phyloP scores from a whole-genome alignment of 2,113 vertebrate species.

The Scomber colias region DNA sequence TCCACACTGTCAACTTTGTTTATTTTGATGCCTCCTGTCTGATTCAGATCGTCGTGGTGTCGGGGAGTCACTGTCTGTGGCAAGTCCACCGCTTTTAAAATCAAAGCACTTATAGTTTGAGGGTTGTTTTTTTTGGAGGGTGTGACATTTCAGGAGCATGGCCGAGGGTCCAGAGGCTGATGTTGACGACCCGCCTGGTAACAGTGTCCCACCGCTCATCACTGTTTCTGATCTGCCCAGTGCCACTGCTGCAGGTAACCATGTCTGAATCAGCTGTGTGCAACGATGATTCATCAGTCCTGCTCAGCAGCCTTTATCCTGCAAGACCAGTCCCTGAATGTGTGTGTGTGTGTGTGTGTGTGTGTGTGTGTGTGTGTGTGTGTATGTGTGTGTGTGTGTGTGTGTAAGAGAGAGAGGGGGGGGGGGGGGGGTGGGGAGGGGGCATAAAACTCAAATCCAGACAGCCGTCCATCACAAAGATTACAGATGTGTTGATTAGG shows the following conservation, averaged over 20 bases:
- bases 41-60: not conserved
- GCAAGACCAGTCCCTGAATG: not conserved
- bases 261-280: no score
- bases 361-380: no score
- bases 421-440: no score
- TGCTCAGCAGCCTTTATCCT: not conserved
- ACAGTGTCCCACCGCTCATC: constrained; percentile 75
- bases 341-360: not conserved
- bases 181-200: constrained; percentile 74
- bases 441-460: not conserved
- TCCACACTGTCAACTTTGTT: constrained; percentile 52
- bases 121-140: not conserved
- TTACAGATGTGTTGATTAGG: not conserved
- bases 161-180: constrained; percentile 77
- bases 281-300: constrained; percentile 4
- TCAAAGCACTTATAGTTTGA: not conserved
- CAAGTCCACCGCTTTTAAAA: not conserved
- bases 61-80: not conserved
- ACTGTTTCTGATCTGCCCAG: constrained; percentile 77
- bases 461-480: not conserved
- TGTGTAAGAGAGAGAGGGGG: no score
- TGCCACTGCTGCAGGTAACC: constrained; percentile 78
- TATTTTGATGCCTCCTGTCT: constrained; percentile 12
- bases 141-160: constrained; percentile 60
- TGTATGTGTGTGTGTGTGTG: no score